These are phyloP conservation scores for Amniataba percoides DNA, from an alignment of 2,797 vertebrate genomes.

Conservation along the genomic window DNA sequence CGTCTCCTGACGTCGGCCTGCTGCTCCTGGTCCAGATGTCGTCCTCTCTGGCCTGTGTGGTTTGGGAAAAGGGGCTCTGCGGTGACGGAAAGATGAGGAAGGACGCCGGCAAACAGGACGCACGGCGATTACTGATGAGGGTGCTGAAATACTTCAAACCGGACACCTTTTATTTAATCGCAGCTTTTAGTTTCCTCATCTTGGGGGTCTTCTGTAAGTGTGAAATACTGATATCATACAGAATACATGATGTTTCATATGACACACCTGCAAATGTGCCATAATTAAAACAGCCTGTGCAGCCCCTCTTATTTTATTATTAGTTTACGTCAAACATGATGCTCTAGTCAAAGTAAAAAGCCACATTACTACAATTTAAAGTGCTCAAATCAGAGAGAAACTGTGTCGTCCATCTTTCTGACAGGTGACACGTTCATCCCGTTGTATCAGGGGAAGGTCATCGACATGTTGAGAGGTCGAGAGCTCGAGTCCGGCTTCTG, in stretches of 20 bases:
- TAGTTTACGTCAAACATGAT: too few species aligned
- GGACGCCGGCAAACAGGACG: slow-evolving; percentile 43
- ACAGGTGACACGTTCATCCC: slow-evolving; percentile 89
- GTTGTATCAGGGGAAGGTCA: slow-evolving; percentile 86
- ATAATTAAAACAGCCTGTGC: too few species aligned
- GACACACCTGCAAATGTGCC: neutral
- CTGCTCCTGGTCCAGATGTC: slow-evolving; percentile 61
- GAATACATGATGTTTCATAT: neutral
- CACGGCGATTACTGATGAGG: slow-evolving; percentile 71
- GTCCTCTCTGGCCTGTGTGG: slow-evolving; percentile 65
- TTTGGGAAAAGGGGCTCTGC: slow-evolving; percentile 79
- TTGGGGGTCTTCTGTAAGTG: slow-evolving; percentile 87
- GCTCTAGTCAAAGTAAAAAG: too few species aligned
- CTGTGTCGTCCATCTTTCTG: neutral
- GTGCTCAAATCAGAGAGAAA: neutral
- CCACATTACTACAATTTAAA: neutral
- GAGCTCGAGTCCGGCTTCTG: slow-evolving; percentile 72
- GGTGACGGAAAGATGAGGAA: slow-evolving; percentile 21
- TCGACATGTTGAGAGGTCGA: slow-evolving; percentile 83
- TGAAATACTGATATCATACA: neutral
- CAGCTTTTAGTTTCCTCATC: slow-evolving; percentile 86
- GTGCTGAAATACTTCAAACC: slow-evolving; percentile 81
- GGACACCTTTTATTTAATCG: slow-evolving; percentile 75
- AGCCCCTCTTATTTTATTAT: too few species aligned
- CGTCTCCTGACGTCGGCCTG: slow-evolving; percentile 56